Evolutionary conservation across 2,113 vertebrate genomes (phyloP), one percentile per base, ranked within the genome.

Genomic region (Acinonyx jubatus): DNA sequence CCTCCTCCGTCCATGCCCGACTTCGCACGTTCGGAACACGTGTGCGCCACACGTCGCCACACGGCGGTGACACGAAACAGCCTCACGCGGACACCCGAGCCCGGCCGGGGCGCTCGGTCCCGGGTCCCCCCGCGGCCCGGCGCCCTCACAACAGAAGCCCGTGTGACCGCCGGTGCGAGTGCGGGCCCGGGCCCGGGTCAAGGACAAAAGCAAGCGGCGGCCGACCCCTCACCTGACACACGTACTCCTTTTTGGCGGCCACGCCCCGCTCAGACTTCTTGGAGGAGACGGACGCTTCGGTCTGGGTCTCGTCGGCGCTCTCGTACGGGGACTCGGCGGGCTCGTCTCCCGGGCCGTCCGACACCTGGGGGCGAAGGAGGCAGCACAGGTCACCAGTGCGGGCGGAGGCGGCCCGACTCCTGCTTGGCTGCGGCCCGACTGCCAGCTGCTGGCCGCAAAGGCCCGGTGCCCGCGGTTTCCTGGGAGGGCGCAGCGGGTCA

Each of bases 271-370:
- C 99, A 0, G 99, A 99, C 97, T 99, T 99, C 97, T 99, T 99
- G 4, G 99, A 99, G 6, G 99, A 99, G 94, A 98, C 66, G 81
- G 99, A 99, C 41, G 96, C 98, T 96, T 99, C 98, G 1, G 98
- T 98, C 94, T 99, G 99, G 19, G 98, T 99, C 79, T 99, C 99
- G 6, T 99, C 99, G 10, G 99, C 99, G 83, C 99, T 99, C 97
- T 99, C 99, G 29, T 99, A 99, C 0, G 99, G 99, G 78, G 99
- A 99, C 79, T 99, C 99, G 0, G 99, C 99, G 36, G 99, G 99
- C 89, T 99, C 99, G 33, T 99, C 99, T 84, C 99, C 99, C 21
- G 98, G 98, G 97, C 99, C 98, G 91, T 99, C 99, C 0, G 97
- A 99, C 81, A 99, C 99, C 99, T 99, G 98, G 94, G 98, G 98